Percentiles rank a stretch among this genome's conserved stretches.
Conservation (phyloP, 2,797 vertebrate genomes). For the Trachops cirrhosus region DNA sequence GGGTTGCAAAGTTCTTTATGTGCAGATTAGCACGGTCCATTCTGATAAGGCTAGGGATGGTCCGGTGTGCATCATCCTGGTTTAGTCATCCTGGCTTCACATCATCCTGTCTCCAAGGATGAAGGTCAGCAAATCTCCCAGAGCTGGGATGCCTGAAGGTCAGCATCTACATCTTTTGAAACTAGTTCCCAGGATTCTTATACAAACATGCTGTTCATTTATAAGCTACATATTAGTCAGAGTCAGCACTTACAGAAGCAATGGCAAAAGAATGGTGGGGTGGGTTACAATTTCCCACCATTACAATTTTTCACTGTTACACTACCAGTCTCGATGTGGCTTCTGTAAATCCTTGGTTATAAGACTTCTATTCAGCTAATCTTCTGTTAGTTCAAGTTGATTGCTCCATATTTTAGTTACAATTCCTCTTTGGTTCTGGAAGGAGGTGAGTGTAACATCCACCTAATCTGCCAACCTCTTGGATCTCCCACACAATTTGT, state of each 20-base stretch:
- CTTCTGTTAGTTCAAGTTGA: background rate
- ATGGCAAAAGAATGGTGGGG: background rate
- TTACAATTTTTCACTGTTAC: background rate
- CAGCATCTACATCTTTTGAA: background rate
- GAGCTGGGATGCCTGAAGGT: background rate
- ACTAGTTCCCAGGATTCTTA: background rate
- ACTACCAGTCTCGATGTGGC: background rate
- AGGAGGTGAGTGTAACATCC: background rate
- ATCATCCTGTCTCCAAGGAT: background rate
- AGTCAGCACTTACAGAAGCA: background rate
- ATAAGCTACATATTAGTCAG: background rate
- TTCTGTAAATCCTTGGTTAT: background rate
- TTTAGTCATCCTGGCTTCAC: background rate
- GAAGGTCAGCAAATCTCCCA: background rate
- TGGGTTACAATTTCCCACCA: background rate
- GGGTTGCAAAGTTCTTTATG: background rate
- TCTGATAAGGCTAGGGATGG: background rate
- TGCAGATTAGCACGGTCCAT: background rate
- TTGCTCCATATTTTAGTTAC: background rate
- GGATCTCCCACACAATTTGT: background rate
- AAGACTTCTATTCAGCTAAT: background rate
- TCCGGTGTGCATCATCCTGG: background rate
- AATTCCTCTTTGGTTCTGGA: background rate
- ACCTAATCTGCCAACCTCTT: background rate
- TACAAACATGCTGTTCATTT: background rate